Evolutionary conservation across 2,113 vertebrate species (phyloP).

Genomic region (Festucalex cinctus): DNA sequence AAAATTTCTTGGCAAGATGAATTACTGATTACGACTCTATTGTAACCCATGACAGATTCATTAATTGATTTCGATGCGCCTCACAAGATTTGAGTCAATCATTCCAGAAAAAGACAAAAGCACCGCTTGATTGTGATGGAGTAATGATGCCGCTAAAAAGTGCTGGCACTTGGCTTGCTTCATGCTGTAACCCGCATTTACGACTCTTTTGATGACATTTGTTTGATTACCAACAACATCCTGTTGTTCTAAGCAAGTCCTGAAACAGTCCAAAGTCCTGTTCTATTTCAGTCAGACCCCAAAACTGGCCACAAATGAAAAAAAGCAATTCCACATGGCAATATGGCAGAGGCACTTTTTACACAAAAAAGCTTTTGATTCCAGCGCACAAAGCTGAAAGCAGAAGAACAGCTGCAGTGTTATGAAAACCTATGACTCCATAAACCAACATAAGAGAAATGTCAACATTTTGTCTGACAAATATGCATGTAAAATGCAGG

Average conservation of each 20-base stretch:
- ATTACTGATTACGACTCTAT: background rate
- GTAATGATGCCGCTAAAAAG: background rate
- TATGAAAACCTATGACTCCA: conserved; percentile 15
- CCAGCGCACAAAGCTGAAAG: conserved; percentile 8
- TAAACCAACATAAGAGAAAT: background rate
- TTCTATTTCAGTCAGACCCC: conserved; percentile 23
- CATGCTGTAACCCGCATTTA: conserved; percentile 15
- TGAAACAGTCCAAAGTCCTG: background rate
- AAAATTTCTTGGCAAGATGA: background rate
- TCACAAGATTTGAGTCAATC: background rate
- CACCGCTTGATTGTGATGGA: background rate
- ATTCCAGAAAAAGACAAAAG: background rate
- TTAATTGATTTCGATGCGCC: background rate
- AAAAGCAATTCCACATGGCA: background rate
- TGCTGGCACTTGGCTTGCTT: background rate
- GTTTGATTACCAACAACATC: background rate
- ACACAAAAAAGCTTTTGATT: conserved; percentile 27
- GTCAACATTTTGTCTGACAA: background rate
- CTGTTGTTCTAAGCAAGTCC: conserved; percentile 3
- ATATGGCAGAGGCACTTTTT: conserved; percentile 5
- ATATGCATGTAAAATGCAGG: background rate
- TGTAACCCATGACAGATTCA: background rate
- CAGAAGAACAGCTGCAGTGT: conserved; percentile 46
- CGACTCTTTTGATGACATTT: conserved; percentile 15
- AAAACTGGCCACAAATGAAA: conserved; percentile 18